phyloP scores from a whole-genome alignment of 2,888 invertebrate species.

The Lithosia quadra region DNA sequence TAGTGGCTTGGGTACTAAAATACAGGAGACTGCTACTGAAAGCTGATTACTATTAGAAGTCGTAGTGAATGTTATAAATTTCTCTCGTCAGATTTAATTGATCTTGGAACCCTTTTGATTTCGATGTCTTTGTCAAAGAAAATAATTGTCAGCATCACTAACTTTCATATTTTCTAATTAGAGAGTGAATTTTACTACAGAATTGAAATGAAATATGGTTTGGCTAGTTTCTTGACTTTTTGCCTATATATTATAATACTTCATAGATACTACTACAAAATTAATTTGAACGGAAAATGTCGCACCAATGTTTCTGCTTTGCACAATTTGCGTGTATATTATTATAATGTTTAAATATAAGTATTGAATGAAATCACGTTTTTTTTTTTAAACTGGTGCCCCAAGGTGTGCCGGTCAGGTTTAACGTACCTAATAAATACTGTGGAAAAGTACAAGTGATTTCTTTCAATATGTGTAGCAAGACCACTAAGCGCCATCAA shows the following conservation, averaged over 20 bases:
- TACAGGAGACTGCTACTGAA: neutral
- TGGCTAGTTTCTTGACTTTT: neutral
- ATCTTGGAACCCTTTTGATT: neutral
- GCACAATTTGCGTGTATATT: no score
- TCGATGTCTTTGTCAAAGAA: neutral
- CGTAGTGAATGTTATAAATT: neutral
- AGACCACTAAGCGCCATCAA: no score
- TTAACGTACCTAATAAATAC: no score
- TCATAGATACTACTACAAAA: no score
- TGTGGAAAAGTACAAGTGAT: no score
- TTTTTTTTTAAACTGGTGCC: no score
- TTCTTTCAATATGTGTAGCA: no score
- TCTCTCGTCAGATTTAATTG: neutral
- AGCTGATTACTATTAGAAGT: neutral
- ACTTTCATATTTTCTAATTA: neutral
- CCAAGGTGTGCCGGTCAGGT: no score
- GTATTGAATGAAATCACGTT: no score
- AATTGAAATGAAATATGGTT: neutral
- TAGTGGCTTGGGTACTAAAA: neutral
- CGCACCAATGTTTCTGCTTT: no score
- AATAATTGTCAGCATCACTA: neutral
- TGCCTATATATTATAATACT: neutral
- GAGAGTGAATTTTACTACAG: neutral
- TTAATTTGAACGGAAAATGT: no score
- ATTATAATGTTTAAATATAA: no score